A percentile compares a stretch with the other conserved stretches of the same genome.
Conservation (phyloP, 2,888 invertebrate species). For the Sinelater perroti region DNA sequence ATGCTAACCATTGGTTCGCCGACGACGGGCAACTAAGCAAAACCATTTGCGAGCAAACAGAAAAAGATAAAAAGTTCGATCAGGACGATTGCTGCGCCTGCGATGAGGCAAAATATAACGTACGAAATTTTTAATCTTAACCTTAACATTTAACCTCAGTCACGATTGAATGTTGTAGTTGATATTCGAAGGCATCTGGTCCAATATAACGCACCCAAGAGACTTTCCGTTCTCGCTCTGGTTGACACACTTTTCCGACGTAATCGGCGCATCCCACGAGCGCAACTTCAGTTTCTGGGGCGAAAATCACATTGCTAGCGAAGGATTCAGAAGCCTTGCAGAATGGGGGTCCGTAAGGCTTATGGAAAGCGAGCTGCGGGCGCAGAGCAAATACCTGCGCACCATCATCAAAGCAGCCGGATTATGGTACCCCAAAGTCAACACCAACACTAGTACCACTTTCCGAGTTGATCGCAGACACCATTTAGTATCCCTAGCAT, state of each 20-base stretch:
- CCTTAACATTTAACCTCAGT: background rate
- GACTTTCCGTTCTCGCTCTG: slow-evolving; percentile 91
- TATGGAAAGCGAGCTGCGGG: slow-evolving; percentile 88
- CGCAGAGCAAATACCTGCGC: slow-evolving; percentile 77
- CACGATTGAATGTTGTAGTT: slow-evolving; percentile 63
- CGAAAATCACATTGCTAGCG: slow-evolving; percentile 84
- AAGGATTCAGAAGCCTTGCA: slow-evolving; percentile 84
- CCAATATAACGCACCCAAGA: slow-evolving; percentile 93
- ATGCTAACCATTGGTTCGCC: slow-evolving; percentile 83
- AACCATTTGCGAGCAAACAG: slow-evolving; percentile 81
- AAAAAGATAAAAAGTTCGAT: slow-evolving; percentile 68
- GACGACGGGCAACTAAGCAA: slow-evolving; percentile 85
- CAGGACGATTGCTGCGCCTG: slow-evolving; percentile 86
- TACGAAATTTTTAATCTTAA: slow-evolving; percentile 55
- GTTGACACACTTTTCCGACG: slow-evolving; percentile 96
- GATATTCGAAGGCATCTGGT: slow-evolving; percentile 94
- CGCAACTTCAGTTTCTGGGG: slow-evolving; percentile 92
- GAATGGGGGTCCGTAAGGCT: slow-evolving; percentile 91
- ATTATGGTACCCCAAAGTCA: slow-evolving; percentile 89
- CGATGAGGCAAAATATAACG: slow-evolving; percentile 95
- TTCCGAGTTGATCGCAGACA: slow-evolving; percentile 87
- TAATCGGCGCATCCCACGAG: slow-evolving; percentile 94
- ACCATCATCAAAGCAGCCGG: slow-evolving; percentile 91
- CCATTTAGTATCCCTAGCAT: slow-evolving; percentile 86
- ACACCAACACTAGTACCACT: slow-evolving; percentile 80